Evolutionary conservation across 2,888 invertebrate species (phyloP), one percentile per base, ranked within the genome.

Genomic region (Napeogenes inachia): DNA sequence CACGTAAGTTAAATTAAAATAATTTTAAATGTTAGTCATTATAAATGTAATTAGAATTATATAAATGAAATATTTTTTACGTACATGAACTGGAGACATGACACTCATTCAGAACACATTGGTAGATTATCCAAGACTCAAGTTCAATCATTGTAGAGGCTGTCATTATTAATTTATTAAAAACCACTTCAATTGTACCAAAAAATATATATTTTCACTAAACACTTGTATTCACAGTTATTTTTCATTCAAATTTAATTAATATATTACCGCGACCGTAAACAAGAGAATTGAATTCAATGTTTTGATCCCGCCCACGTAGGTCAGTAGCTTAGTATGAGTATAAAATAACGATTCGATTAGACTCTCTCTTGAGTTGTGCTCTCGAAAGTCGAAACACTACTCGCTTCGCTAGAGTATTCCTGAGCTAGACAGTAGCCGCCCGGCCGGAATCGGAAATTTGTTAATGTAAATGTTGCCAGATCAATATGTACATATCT

Each of bases 81-180:
- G 92, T 89, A 94, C 94, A 93, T 75, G 92, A 87, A 75, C 91
- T 89, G 74, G 93, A 93, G 70, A 93, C 91, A 84, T 92, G 92
- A 81, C 93, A 93, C 84, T 93, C 93, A 73, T 92, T 93, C 74
- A 92, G 90, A 71, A 94, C 92, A 84, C 93, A 93, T 75, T 93
- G 93, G 83, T 93, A 94, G 80, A 93, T 92, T 73, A 94, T 88
- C 94, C 94, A 94, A 80, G 93, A 92, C 80, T 94, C 93, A 80
- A 94, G 78, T 80, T 94, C 94, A 72, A 93, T 92, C 86, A 93
- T 92, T 47, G 93, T 89, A 73, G 90, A 89, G 73, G 90, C 90
- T 75, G 90, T 90, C 90, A 90, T 90, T 77, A 78, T 86, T 72
- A 68, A 68, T 71, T 63, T 56, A 64, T 56, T 60, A 68, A 59